Conservation (phyloP, 2,888 invertebrate genomes). For the Lissonota sp. region DNA sequence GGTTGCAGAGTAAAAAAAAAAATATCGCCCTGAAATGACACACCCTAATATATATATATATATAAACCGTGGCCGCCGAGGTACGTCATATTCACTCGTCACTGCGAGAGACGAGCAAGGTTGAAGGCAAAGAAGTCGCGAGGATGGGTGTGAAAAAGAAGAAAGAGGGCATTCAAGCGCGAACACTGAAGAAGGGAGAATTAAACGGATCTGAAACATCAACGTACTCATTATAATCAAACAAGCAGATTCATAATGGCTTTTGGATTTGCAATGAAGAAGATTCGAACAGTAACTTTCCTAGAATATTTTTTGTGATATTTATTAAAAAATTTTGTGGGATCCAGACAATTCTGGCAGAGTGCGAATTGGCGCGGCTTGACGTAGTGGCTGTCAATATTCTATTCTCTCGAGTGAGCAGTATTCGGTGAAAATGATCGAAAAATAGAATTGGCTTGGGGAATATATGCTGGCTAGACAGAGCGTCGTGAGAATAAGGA, state of each 20-base stretch:
- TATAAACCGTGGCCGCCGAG: slow-evolving; percentile 4
- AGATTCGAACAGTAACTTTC: too few relatives aligned
- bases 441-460: slow-evolving; percentile 37
- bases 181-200: background rate
- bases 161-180: background rate
- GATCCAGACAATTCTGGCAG: too few relatives aligned
- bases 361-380: slow-evolving; percentile 5
- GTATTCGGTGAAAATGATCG: background rate
- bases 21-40: too few relatives aligned
- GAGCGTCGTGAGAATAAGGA: slow-evolving; percentile 35
- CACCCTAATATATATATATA: too few relatives aligned
- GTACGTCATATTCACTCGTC: slow-evolving; percentile 44
- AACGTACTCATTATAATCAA: too few relatives aligned
- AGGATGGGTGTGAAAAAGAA: background rate
- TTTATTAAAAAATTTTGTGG: too few relatives aligned
- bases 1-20: too few relatives aligned
- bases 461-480: slow-evolving; percentile 53
- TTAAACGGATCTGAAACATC: too few relatives aligned
- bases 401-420: too few relatives aligned
- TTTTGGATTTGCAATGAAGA: too few relatives aligned
- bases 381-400: background rate
- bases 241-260: too few relatives aligned
- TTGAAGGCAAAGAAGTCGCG: slow-evolving; percentile 6
- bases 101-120: slow-evolving; percentile 26
- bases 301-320: too few relatives aligned